Conservation (phyloP, 2,797 vertebrate species). For the Notamacropus eugenii region DNA sequence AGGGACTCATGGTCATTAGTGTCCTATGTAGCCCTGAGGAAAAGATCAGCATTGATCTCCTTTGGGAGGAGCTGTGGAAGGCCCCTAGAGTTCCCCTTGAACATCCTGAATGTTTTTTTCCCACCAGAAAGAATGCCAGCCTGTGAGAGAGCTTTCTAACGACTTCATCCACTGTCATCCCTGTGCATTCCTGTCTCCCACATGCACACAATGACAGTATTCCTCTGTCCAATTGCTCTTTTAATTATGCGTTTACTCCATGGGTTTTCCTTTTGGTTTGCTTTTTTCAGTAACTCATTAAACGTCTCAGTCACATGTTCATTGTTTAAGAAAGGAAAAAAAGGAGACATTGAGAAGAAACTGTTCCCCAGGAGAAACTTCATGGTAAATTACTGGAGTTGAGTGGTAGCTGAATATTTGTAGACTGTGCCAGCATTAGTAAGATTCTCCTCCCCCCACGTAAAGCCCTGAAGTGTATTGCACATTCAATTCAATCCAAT, state of each 20-base stretch:
- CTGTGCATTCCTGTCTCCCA: conserved; percentile 23
- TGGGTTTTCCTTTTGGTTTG: conserved; percentile 77
- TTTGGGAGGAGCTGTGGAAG: conserved; percentile 4
- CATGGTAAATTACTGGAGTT: conserved; percentile 74
- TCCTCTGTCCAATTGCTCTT: conserved; percentile 76
- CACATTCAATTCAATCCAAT: conserved; percentile 44
- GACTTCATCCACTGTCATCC: conserved; percentile 25
- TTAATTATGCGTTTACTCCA: conserved; percentile 80
- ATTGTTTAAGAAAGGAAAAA: conserved; percentile 77
- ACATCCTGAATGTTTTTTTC: conserved; percentile 24
- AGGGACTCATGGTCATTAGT: conserved; percentile 11
- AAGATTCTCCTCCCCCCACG: conserved; percentile 49
- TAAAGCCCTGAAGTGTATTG: conserved; percentile 50
- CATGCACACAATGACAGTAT: conserved; percentile 48
- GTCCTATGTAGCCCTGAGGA: neutral
- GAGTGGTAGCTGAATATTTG: conserved; percentile 73
- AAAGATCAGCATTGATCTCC: neutral
- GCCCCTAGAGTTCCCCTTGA: conserved; percentile 51
- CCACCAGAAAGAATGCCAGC: conserved; percentile 36
- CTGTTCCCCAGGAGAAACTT: conserved; percentile 75
- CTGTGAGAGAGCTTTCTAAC: conserved; percentile 23
- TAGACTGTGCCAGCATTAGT: conserved; percentile 57
- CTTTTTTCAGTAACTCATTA: conserved; percentile 84
- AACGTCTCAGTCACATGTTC: conserved; percentile 73
- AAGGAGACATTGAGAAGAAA: conserved; percentile 68